A percentile compares a stretch with the other conserved stretches of the same genome.
phyloP scores from a whole-genome alignment of 1,140 invertebrate genomes.

The Drosophila setifemur region DNA sequence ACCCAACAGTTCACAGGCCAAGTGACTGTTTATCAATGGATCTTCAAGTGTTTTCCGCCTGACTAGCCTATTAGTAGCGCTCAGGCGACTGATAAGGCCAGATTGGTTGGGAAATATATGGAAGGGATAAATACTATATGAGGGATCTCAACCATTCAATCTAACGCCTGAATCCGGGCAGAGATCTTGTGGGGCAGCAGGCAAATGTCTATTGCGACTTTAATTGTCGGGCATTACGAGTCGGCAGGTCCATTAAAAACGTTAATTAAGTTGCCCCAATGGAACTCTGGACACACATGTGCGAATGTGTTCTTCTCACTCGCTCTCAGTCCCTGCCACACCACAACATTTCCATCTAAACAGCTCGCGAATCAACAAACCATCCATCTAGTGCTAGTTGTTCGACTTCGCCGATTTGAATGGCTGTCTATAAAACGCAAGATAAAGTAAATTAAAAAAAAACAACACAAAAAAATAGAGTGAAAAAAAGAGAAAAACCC shows the following conservation, averaged over 20 bases:
- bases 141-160: constrained; percentile 45
- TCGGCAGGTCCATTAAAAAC: constrained; percentile 76
- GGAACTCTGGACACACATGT: constrained; percentile 47
- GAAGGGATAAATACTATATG: no score
- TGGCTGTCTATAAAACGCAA: constrained; percentile 54
- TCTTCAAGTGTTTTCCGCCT: constrained; percentile 59
- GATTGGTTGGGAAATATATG: constrained; percentile 14
- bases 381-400: constrained; percentile 34
- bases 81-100: constrained; percentile 67
- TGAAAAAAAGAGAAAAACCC: constrained; percentile 6
- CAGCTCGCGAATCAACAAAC: constrained; percentile 64
- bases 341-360: constrained; percentile 74
- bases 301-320: constrained; percentile 4
- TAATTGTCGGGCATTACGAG: constrained; percentile 72
- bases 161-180: constrained; percentile 6
- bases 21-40: constrained; percentile 39
- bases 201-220: constrained; percentile 46
- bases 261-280: constrained; percentile 77
- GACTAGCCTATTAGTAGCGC: constrained; percentile 52
- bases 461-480: not conserved
- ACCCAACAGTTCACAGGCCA: constrained; percentile 9
- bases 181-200: no score
- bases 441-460: constrained; percentile 9
- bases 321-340: constrained; percentile 36
- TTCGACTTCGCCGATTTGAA: constrained; percentile 59